Conservation (phyloP, 1,140 invertebrate genomes). For the Drosophila virilis region DNA sequence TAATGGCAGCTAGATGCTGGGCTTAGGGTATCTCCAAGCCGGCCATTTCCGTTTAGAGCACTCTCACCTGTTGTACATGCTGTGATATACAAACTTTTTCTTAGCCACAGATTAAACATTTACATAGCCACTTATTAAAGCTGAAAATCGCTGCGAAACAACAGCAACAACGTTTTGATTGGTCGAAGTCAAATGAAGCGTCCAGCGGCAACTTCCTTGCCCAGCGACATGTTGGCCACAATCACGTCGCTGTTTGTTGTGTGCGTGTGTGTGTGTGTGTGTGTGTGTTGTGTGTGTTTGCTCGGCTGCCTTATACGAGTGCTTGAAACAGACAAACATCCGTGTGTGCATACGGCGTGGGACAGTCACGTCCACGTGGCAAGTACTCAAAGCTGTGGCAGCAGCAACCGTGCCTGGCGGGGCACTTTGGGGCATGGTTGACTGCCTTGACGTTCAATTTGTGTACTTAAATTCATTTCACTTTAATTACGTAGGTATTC, state of each 20-base stretch:
- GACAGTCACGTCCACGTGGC: slow-evolving; percentile 39
- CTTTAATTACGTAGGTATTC: slow-evolving; percentile 82
- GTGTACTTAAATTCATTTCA: slow-evolving; percentile 82
- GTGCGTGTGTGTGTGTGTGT: neutral
- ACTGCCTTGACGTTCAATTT: slow-evolving; percentile 76
- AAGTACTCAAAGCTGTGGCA: slow-evolving; percentile 11
- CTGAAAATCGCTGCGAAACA: slow-evolving; percentile 31
- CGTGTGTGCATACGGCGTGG: slow-evolving; percentile 17
- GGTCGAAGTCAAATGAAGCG: slow-evolving; percentile 68
- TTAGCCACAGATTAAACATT: slow-evolving; percentile 1
- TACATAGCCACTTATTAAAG: slow-evolving; percentile 67
- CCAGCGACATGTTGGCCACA: slow-evolving; percentile 52
- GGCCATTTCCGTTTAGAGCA: too few species aligned
- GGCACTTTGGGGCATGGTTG: slow-evolving; percentile 48
- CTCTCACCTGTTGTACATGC: neutral
- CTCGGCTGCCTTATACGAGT: slow-evolving; percentile 40
- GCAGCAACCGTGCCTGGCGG: slow-evolving; percentile 30
- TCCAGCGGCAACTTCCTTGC: slow-evolving; percentile 6
- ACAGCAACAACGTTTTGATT: slow-evolving; percentile 57
- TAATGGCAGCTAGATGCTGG: too few species aligned
- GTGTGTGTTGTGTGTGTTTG: slow-evolving; percentile 35
- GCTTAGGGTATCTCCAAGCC: too few species aligned
- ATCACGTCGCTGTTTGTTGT: slow-evolving; percentile 51
- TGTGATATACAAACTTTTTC: neutral
- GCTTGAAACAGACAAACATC: slow-evolving; percentile 39